Evolutionary conservation across 2,888 invertebrate genomes (phyloP).

Genomic region (Hipparchia semele): DNA sequence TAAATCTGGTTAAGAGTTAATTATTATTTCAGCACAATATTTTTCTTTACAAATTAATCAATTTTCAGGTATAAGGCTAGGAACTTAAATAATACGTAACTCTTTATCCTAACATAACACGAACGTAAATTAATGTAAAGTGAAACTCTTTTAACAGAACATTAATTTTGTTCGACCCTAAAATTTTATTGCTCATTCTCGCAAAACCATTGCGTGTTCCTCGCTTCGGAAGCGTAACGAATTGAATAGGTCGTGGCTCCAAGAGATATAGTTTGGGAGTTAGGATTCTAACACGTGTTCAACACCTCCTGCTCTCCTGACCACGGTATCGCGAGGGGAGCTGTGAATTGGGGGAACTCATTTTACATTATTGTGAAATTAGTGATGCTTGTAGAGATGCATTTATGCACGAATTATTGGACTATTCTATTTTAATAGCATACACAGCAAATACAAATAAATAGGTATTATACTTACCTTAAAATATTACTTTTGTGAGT

Average conservation of each 20-base stretch:
- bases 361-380: constrained; percentile 69
- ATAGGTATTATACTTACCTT: not conserved
- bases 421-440: constrained; percentile 14
- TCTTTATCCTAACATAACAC: constrained; percentile 32
- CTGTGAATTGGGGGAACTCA: constrained; percentile 54
- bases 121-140: constrained; percentile 25
- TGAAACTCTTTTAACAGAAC: constrained; percentile 18
- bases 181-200: constrained; percentile 55
- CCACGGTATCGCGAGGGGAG: constrained; percentile 53
- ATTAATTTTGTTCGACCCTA: constrained; percentile 40
- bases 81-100: constrained; percentile 6
- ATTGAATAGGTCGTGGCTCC: constrained; percentile 66
- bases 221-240: constrained; percentile 64
- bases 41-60: not conserved
- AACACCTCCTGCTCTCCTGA: constrained; percentile 65
- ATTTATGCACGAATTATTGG: constrained; percentile 34
- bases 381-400: constrained; percentile 57
- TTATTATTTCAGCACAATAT: constrained; percentile 4
- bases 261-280: constrained; percentile 47
- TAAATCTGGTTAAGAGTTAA: constrained; percentile 1
- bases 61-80: not conserved
- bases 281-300: constrained; percentile 78
- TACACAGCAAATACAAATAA: not conserved
- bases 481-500: not conserved
- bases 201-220: constrained; percentile 62